Evolutionary conservation across 2,113 vertebrate genomes (phyloP), one percentile per base, ranked within the genome.

Genomic region (human (Homo sapiens)): DNA sequence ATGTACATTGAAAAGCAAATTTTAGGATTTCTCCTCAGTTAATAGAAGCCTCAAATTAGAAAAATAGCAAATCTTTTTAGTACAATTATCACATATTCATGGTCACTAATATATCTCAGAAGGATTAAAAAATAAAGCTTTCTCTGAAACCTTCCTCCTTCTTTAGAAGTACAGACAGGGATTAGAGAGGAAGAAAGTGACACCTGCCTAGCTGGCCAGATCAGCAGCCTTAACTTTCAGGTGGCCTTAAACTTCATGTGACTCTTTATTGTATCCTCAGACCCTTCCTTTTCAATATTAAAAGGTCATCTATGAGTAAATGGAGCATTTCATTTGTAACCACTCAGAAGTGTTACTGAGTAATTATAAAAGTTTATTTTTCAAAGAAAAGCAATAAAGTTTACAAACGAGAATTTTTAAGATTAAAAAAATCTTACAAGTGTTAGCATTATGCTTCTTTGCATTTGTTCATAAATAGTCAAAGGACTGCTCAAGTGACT

Each of bases 371-470:
- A 70, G 7, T 64, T 78, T 94, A 27, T 59, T 80, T 95, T 68
- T 83, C 76, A 92, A 79, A 94, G 70, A 11, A 93, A 85, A 94
- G 4, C 22, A 66, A 86, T 72, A 32, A 85, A 96, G 35, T 52
- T 97, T 91, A 1, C 38, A 66, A 75, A 84, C 48, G 12, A n/a
- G 17, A 89, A 57, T 32, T 55, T 90, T 73, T 84, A 92, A 72
- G 3, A 55, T 59, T 27, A 8, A 80, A 95, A 17, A 35, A 17
- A 35, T 5, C 35, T 52, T 12, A 13, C 9, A 52, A 59, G 30
- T 73, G 93, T 86, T 45, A 95, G 6, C 35, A 35, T 59, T 83
- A 83, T 83, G 64, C 38, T 61, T 85, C 55, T 82, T 89, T 25
- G 12, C 70, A 50, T 93, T 68, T 85, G 25, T 40, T 86, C 1